These are phyloP conservation scores for Alloplasta piceator DNA, from an alignment of 2,888 invertebrate genomes.

Conservation along the genomic window DNA sequence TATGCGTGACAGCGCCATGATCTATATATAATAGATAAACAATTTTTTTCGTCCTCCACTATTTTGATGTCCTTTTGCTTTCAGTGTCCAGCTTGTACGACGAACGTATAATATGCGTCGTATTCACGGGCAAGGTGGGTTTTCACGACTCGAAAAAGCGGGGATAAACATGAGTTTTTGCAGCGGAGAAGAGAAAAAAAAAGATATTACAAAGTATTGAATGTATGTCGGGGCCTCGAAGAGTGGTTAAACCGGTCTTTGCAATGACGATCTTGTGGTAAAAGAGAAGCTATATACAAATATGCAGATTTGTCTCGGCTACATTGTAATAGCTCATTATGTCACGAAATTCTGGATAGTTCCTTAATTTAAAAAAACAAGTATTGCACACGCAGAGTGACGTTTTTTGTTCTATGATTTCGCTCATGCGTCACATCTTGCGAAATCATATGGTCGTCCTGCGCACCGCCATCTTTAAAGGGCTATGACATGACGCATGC, in stretches of 20 bases:
- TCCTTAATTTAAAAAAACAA: conserved; percentile 1
- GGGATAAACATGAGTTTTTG: conserved; percentile 31
- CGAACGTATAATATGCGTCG: conserved; percentile 13
- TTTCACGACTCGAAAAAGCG: conserved; percentile 5
- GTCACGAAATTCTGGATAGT: conserved; percentile 9
- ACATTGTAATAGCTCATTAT: background rate
- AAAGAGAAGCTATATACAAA: conserved; percentile 20
- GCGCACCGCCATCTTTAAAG: conserved; percentile 5
- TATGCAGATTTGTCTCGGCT: conserved; percentile 17
- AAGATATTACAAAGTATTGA: background rate
- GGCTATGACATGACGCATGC: conserved; percentile 37
- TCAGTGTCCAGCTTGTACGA: too few species aligned
- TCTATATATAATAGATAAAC: conserved; percentile 29
- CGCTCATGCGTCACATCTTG: background rate
- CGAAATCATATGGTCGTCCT: background rate
- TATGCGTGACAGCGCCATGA: conserved; percentile 73
- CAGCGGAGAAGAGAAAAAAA: conserved; percentile 22
- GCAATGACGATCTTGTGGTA: conserved; percentile 1
- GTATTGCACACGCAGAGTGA: background rate
- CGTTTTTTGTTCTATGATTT: background rate
- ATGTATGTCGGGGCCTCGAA: conserved; percentile 26
- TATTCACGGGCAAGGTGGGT: conserved; percentile 41
- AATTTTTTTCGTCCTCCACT: background rate
- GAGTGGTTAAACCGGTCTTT: conserved; percentile 52
- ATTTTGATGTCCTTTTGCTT: conserved; percentile 3